Percentiles rank a stretch among this genome's conserved stretches.
phyloP scores from a whole-genome alignment of 1,140 invertebrate species.

The Macrotrachela quadricornifera region DNA sequence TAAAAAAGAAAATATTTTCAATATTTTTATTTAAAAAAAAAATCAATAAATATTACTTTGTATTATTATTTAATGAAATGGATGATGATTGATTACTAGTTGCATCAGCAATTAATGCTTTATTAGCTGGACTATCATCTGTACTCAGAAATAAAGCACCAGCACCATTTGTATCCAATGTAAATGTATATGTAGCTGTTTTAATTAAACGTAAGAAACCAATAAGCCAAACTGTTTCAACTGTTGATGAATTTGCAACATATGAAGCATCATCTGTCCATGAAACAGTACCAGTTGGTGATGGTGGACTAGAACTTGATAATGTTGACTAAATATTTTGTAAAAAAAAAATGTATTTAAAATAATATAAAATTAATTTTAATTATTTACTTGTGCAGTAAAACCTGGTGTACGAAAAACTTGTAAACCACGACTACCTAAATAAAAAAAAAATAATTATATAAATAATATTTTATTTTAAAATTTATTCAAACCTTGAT shows the following conservation, averaged over 20 bases:
- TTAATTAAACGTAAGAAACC: not conserved
- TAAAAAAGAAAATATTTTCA: not conserved
- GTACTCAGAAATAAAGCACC: not conserved
- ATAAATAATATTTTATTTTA: no score
- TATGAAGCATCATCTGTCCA: not conserved
- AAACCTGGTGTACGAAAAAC: no score
- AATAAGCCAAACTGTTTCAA: not conserved
- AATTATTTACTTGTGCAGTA: no score
- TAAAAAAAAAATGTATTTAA: conserved; percentile 2
- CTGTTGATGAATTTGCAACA: not conserved
- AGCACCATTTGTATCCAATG: not conserved
- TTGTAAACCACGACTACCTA: no score
- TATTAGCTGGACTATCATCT: not conserved
- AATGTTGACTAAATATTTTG: not conserved
- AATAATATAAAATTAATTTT: no score
- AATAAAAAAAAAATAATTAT: no score
- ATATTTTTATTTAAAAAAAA: conserved; percentile 8
- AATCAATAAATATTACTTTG: no score
- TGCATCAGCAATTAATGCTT: no score
- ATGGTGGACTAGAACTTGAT: not conserved
- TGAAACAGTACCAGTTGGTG: not conserved
- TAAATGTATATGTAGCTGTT: not conserved
- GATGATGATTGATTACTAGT: no score
- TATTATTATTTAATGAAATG: no score
- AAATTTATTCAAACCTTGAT: no score